Conservation (phyloP, 2,113 vertebrate genomes). For the Cochlearius cochlearius region DNA sequence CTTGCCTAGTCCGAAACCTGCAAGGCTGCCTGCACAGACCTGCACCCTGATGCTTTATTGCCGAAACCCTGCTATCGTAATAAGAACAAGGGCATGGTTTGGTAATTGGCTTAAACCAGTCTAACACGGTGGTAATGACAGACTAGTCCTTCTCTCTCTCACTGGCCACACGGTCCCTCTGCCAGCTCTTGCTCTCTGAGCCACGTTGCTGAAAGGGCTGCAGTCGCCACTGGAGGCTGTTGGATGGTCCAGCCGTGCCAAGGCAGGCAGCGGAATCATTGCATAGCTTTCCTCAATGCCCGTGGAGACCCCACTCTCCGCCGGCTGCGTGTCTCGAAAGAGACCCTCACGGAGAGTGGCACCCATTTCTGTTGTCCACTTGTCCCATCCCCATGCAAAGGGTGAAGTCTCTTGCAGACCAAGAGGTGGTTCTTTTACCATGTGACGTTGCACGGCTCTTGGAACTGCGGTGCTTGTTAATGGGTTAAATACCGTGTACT, state of each 20-base stretch:
- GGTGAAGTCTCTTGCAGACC: background rate
- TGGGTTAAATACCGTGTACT: background rate
- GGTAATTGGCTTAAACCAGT: background rate
- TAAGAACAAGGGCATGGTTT: background rate
- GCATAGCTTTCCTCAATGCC: background rate
- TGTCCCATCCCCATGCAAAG: rapidly evolving
- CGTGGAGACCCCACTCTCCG: rapidly evolving
- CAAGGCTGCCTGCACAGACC: background rate
- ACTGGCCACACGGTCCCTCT: background rate
- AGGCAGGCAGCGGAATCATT: background rate
- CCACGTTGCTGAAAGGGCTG: background rate
- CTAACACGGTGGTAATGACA: background rate
- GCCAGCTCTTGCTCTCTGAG: background rate
- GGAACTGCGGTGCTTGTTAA: background rate
- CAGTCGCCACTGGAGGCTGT: background rate
- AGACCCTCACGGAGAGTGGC: background rate
- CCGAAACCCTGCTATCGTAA: background rate
- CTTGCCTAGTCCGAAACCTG: background rate
- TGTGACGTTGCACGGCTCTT: background rate
- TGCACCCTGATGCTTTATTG: background rate
- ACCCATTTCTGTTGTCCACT: background rate
- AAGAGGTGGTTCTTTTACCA: background rate
- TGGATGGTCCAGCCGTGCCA: background rate
- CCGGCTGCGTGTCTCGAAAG: rapidly evolving
- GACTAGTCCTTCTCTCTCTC: background rate